phyloP scores from a whole-genome alignment of 2,113 vertebrate genomes.

The Bambusicola thoracicus region DNA sequence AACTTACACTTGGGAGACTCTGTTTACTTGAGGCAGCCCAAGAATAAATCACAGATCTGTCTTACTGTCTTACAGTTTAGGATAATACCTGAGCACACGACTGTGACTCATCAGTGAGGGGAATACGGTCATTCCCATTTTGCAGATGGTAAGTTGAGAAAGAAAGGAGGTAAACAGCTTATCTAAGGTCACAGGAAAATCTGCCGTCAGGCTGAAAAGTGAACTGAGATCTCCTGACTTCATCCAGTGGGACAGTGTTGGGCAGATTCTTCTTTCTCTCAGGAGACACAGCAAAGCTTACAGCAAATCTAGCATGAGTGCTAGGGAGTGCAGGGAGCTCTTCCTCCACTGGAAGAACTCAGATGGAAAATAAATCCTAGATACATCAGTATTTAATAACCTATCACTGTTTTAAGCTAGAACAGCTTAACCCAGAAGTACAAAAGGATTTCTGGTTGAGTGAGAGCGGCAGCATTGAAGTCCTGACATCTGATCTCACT shows the following conservation, averaged over 20 bases:
- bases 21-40: not conserved
- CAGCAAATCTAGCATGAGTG: not conserved
- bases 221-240: not conserved
- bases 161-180: not conserved
- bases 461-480: not conserved
- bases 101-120: constrained; percentile 19
- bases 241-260: not conserved
- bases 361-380: not conserved
- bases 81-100: not conserved
- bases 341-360: not conserved
- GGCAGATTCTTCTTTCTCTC: not conserved
- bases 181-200: not conserved
- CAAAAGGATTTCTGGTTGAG: not conserved
- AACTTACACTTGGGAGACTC: not conserved
- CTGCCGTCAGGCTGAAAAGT: not conserved
- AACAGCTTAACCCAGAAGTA: not conserved
- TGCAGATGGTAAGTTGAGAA: not conserved
- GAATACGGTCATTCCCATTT: not conserved
- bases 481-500: not conserved
- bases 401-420: not conserved
- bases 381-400: not conserved
- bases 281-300: not conserved
- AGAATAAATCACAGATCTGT: not conserved
- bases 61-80: not conserved
- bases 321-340: not conserved